Base-by-base conservation (phyloP, 2,113 vertebrate species). In the Lophura nycthemera region DNA sequence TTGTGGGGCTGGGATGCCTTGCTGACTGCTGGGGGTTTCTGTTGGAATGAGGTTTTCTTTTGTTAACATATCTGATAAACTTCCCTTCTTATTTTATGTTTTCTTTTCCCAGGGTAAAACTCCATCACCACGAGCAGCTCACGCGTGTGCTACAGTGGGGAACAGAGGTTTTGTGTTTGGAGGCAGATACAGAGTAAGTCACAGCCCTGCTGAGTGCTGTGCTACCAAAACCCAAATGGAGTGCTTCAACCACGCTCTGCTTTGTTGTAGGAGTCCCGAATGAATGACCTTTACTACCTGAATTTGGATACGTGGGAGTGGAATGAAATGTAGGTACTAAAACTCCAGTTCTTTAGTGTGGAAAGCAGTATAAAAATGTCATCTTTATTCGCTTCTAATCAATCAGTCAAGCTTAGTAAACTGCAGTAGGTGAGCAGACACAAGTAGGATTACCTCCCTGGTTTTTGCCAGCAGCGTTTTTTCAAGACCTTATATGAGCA, bases 131-230 rank as follows among this genome's bases (percentile, higher is more conserved):
- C 98, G 99, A 20, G 99, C 99, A 8, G 99, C 99, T 65, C 99
- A 99, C 8, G 98, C 99, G 83, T 99, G 99, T 16, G 99, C 99
- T 22, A 98, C 98, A 0, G 89, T 99, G 6, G 99, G 98, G 45
- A 99, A 98, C 97, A 96, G 98, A 94, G 99, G 99, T 11, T 99
- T 98, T 25, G 98, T 99, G 71, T 99, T 99, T 17, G 99, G 99
- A 50, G 99, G 99, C 87, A 97, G 99, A 96, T 99, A 99, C 70
- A 98, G 98, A 94, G 99, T 99, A 92, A 97, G 98, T 34, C 34
- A 29, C 30, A 18, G 25, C 27, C 57, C 61, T 4, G 9, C 24
- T 60, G 21, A 5, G 19, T 0, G 3, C 3, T 1, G 12, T 2
- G 21, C 1, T 16, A 1, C 36, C 73, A 48, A 54, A 5, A 52